Evolutionary conservation across 2,797 vertebrate species (phyloP), one percentile per base, ranked within the genome.

Genomic region (Triplophysa yarkandensis): DNA sequence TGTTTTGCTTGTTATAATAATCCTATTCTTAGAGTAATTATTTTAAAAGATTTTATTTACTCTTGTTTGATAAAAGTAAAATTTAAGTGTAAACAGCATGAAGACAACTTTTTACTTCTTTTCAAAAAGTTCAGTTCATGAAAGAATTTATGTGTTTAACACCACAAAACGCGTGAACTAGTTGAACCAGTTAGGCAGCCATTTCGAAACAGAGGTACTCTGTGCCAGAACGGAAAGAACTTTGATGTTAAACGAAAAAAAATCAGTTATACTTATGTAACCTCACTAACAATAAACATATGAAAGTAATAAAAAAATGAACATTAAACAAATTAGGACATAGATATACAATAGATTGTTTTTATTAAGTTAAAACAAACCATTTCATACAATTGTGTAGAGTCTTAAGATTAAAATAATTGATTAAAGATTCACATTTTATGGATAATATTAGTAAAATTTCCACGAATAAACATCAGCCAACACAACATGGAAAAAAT

Each of bases 111-210:
- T 46, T n/a, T 4, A 17, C 43, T 19, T 6, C 14, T 2, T 44
- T n/a, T 16, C 6, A n/a, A 5, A 16, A 4, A n/a, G 16, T 43
- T 6, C 32, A 1, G 3, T 43, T 44, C 41, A 4, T 4, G 2
- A 4, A 4, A 16, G 41, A 43, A 43, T 17, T 14, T 16, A 8
- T 34, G 41, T 44, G 5, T 44, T 4, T 4, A 17, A 46, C 17
- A 1, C 2, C n/a, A 46, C 44, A 46, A 46, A 46, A 6, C 16
- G 32, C 7, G 4, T 64, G 1, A n/a, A 73, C 50, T 23, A 8
- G 71, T 16, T 58, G 5, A 55, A 46, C 62, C 50, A 66, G 71
- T 48, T 19, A 7, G n/a, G 27, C 36, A 25, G n/a, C 36, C 23
- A 23, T 10, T 0, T 63, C 2, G 52, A 65, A 32, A 41, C 8